Evolutionary conservation across 1,140 invertebrate species (phyloP), one percentile per base, ranked within the genome.

Genomic region (Agrypnia vestita): DNA sequence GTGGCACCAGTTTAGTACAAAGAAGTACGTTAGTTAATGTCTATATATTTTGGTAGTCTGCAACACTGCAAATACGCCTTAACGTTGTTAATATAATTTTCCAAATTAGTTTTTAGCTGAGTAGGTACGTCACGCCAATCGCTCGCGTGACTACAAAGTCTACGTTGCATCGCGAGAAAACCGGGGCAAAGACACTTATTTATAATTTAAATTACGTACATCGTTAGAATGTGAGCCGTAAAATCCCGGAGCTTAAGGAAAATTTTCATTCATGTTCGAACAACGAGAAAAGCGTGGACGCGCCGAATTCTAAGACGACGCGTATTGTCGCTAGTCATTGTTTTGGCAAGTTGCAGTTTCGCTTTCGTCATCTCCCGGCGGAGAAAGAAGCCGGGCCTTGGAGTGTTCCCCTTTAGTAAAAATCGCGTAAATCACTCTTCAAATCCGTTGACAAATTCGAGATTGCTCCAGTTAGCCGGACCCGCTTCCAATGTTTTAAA

Each of bases 401-500:
- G 25, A 64, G 35, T 25, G 25, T 59, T 21, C 21, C 1, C 0
- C n/a, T 64, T 25, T 35, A 21, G 35, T 12, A 64, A 64, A 64
- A 35, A 21, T 25, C 61, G 21, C 35, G 25, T 25, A 64, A 25
- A 13, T 35, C 13, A 21, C 46, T 21, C 59, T 59, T 35, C 15
- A 59, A 64, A 47, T 64, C 44, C 44, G 59, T 15, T 51, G 19
- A 49, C 62, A 64, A 76, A 64, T 51, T 7, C 35, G 46, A 64
- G 62, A 76, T 46, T 64, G 56, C 46, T 61, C 47, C 59, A 76
- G 62, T 76, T 76, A 64, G n/a, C 15, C 11, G 25, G 25, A 35
- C 25, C 25, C 25, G 6, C 25, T 35, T 43, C 51, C 59, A 21
- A 21, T 17, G 19, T 55, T 35, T 17, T 44, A 75, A 59, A 21